A percentile compares a stretch with the other conserved stretches of the same genome.
Conservation (phyloP, 2,113 vertebrate species). For the Poeciliopsis occidentalis region DNA sequence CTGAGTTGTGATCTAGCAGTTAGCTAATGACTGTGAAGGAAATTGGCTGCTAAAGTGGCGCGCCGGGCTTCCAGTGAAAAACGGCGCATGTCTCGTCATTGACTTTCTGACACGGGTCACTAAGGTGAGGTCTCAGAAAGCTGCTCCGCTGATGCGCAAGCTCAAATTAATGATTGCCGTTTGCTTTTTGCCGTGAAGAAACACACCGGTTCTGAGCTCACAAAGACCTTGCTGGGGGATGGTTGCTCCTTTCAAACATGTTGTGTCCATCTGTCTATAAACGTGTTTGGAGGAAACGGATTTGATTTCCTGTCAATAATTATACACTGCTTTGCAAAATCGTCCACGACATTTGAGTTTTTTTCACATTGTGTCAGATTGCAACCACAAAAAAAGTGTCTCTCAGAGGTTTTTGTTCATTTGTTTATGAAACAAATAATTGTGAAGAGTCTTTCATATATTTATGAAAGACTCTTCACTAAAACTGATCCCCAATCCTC, state of each 20-base stretch:
- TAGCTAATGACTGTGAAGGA: constrained; percentile 86
- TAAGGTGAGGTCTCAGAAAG: constrained; percentile 38
- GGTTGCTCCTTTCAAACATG: constrained; percentile 30
- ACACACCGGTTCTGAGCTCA: not conserved
- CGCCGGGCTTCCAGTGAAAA: constrained; percentile 73
- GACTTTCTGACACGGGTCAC: constrained; percentile 83
- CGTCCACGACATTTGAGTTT: not conserved
- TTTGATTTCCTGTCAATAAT: constrained; percentile 22
- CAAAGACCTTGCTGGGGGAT: constrained; percentile 3
- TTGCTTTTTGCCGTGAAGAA: not conserved
- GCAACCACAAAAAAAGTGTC: not conserved
- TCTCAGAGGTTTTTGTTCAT: not conserved
- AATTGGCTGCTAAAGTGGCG: constrained; percentile 82
- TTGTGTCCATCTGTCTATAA: constrained; percentile 38
- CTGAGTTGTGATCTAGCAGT: constrained; percentile 82
- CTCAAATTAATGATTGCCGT: not conserved
- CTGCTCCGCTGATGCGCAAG: constrained; percentile 13
- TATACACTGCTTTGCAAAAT: not conserved
- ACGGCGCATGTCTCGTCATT: constrained; percentile 75
- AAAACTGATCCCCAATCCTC: not conserved
- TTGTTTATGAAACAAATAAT: not conserved
- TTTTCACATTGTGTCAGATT: not conserved
- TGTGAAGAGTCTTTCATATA: not conserved
- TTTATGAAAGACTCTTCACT: not conserved
- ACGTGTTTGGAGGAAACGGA: constrained; percentile 3